Evolutionary conservation across 2,888 invertebrate genomes (phyloP).

Genomic region (Biston betularia): DNA sequence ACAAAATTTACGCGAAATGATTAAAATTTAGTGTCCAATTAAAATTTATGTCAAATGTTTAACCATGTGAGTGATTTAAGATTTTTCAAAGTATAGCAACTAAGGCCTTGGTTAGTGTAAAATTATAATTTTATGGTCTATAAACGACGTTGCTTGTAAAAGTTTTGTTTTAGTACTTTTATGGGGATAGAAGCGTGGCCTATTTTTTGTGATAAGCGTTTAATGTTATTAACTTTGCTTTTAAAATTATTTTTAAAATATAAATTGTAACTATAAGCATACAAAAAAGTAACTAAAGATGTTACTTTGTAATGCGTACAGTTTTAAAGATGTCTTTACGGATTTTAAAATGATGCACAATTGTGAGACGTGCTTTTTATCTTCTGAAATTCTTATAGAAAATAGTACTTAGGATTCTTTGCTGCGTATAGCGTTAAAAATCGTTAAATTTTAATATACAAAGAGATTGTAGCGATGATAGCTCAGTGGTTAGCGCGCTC

Average conservation of each 20-base stretch:
- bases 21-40: conserved; percentile 50
- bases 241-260: neutral
- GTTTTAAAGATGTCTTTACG: too few relatives aligned
- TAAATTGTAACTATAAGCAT: too few relatives aligned
- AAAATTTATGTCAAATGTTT: conserved; percentile 46
- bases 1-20: conserved; percentile 45
- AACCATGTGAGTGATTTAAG: conserved; percentile 39
- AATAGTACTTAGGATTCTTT: too few relatives aligned
- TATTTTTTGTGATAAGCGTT: conserved; percentile 34
- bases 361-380: too few relatives aligned
- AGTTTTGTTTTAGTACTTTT: conserved; percentile 31
- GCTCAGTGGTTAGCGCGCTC: too few relatives aligned
- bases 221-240: conserved; percentile 1
- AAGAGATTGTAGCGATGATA: too few relatives aligned
- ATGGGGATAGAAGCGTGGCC: conserved; percentile 17
- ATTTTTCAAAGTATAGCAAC: conserved; percentile 36
- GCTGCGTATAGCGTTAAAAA: too few relatives aligned
- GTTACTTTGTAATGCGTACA: too few relatives aligned
- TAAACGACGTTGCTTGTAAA: conserved; percentile 31
- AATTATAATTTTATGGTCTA: conserved; percentile 41
- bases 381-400: too few relatives aligned
- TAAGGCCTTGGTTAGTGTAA: conserved; percentile 35
- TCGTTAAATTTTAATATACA: too few relatives aligned
- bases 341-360: too few relatives aligned
- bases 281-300: neutral